phyloP scores from a whole-genome alignment of 2,797 vertebrate species.

The Sebastolobus alascanus region DNA sequence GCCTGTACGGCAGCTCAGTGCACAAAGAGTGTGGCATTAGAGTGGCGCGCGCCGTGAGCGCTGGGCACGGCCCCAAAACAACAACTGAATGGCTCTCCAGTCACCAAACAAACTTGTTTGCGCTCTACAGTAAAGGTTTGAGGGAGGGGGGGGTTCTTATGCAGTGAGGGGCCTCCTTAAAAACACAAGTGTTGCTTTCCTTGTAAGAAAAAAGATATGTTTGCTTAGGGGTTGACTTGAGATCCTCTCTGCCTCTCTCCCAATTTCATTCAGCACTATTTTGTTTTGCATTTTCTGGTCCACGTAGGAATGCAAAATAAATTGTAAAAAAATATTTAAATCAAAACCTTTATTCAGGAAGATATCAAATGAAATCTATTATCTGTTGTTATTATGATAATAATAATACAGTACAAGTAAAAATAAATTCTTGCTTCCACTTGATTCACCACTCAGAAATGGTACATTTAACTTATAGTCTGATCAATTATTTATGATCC shows the following conservation, averaged over 20 bases:
- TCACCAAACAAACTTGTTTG: slow-evolving; percentile 61
- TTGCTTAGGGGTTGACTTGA: slow-evolving; percentile 26
- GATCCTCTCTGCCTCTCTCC: neutral
- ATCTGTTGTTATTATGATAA: slow-evolving; percentile 31
- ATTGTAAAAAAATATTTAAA: neutral
- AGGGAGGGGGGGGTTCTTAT: slow-evolving; percentile 26
- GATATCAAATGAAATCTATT: slow-evolving; percentile 29
- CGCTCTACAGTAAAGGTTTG: slow-evolving; percentile 47
- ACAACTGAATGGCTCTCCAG: slow-evolving; percentile 60
- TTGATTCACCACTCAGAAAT: slow-evolving; percentile 28
- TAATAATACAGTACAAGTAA: slow-evolving; percentile 17
- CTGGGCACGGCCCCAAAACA: slow-evolving; percentile 68
- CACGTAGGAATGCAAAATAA: neutral
- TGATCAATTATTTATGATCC: slow-evolving; percentile 25
- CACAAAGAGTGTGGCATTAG: slow-evolving; percentile 49
- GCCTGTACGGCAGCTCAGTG: slow-evolving; percentile 55
- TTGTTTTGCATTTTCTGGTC: slow-evolving; percentile 7
- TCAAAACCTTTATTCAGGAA: slow-evolving; percentile 15
- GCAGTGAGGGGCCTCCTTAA: slow-evolving; percentile 32
- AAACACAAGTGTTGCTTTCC: slow-evolving; percentile 44
- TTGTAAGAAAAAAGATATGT: neutral
- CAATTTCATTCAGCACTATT: neutral
- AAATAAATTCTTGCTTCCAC: slow-evolving; percentile 5
- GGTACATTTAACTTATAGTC: slow-evolving; percentile 31
- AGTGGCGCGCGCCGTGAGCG: slow-evolving; percentile 47